These are phyloP conservation scores for Aurelia aurita DNA, from an alignment of 30 jellyfish, hydroid and myxozoan genomes.

Conservation along the genomic window DNA sequence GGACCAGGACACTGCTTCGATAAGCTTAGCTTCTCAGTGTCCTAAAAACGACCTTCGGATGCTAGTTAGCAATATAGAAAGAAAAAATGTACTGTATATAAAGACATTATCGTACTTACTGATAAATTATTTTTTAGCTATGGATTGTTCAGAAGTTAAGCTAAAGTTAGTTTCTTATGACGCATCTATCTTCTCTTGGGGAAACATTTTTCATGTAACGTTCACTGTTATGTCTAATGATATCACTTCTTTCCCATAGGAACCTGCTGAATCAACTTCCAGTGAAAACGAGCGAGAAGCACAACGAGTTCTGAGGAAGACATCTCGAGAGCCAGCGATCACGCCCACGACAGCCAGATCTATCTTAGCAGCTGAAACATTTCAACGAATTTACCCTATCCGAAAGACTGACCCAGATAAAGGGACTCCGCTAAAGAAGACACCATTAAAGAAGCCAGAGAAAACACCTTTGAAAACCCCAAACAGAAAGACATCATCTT, in stretches of 20 bases:
- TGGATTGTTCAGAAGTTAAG: too few species aligned
- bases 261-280: not conserved
- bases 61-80: too few species aligned
- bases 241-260: not conserved
- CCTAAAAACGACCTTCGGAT: too few species aligned
- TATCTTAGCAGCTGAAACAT: conserved; percentile 14
- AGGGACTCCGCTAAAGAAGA: not conserved
- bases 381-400: not conserved
- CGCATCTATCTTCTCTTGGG: too few species aligned
- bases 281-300: not conserved
- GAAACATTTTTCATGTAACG: too few species aligned
- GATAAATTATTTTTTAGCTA: too few species aligned
- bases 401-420: conserved; percentile 2
- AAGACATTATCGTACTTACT: too few species aligned
- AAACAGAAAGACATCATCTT: not conserved
- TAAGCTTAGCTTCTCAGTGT: too few species aligned
- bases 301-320: conserved; percentile 24
- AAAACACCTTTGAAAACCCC: conserved; percentile 23
- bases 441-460: not conserved
- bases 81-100: too few species aligned
- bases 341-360: conserved; percentile 35
- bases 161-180: too few species aligned
- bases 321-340: conserved; percentile 46
- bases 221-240: too few species aligned
- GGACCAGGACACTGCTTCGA: too few species aligned